Conservation (phyloP, 2,888 invertebrate species). For the Biston betularia region DNA sequence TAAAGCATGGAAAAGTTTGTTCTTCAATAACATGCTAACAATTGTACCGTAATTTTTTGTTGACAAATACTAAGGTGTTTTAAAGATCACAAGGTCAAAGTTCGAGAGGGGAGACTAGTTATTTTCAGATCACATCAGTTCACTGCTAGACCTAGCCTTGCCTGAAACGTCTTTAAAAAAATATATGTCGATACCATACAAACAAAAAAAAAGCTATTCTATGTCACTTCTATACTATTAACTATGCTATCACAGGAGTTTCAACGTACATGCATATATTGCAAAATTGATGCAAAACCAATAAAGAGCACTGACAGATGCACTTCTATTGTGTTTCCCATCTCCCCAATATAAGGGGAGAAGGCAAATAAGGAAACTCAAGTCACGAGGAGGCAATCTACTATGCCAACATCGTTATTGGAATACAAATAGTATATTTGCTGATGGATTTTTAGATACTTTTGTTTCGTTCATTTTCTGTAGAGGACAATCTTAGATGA, state of each 20-base stretch:
- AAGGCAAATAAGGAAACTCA: constrained; percentile 15
- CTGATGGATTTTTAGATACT: constrained; percentile 13
- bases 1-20: too few species aligned
- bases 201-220: background rate
- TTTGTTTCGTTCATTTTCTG: background rate
- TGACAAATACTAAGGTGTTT: too few species aligned
- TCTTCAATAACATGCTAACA: too few species aligned
- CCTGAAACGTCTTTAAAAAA: too few species aligned
- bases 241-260: background rate
- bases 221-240: background rate
- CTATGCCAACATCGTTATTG: constrained; percentile 18
- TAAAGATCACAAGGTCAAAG: too few species aligned
- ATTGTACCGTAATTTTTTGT: too few species aligned
- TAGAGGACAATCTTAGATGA: background rate
- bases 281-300: constrained; percentile 10
- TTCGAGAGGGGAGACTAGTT: too few species aligned
- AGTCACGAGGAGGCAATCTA: constrained; percentile 24
- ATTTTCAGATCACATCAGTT: too few species aligned
- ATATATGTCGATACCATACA: background rate
- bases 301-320: constrained; percentile 10
- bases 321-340: constrained; percentile 19
- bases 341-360: constrained; percentile 1
- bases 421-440: constrained; percentile 19
- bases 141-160: too few species aligned
- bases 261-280: background rate